Conservation (phyloP, 2,888 invertebrate species). For the Pinctada fucata region DNA sequence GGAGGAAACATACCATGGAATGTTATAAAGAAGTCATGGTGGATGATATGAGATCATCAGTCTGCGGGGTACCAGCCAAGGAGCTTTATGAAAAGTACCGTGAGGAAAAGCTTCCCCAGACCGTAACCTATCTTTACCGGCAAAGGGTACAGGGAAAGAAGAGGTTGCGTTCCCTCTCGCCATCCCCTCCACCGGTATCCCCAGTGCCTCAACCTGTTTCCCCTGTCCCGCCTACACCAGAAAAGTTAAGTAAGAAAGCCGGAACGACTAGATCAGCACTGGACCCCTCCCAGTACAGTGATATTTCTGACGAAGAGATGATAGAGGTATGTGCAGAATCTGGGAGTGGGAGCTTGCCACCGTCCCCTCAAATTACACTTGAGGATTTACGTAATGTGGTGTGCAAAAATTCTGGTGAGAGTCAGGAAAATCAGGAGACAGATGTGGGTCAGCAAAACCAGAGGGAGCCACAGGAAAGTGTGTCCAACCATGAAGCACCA, state of each 20-base stretch:
- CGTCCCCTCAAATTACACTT: background rate
- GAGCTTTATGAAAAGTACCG: background rate
- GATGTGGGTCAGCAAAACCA: background rate
- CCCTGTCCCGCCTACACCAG: background rate
- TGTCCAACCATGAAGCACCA: too few species aligned
- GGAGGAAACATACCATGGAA: background rate
- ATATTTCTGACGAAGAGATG: too few species aligned
- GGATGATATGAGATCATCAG: background rate
- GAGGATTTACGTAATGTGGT: background rate
- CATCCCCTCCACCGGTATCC: background rate
- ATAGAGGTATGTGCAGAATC: too few species aligned
- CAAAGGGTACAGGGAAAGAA: background rate
- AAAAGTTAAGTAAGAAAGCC: background rate
- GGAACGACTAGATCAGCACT: background rate
- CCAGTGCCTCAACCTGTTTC: background rate
- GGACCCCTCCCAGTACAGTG: background rate
- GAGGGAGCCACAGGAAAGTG: background rate
- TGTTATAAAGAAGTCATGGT: background rate
- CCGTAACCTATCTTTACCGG: too few species aligned
- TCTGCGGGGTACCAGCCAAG: background rate
- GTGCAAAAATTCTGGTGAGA: too few species aligned
- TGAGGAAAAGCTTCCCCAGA: too few species aligned
- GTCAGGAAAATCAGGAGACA: too few species aligned
- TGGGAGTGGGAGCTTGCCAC: too few species aligned
- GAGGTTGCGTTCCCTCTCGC: background rate